A percentile compares a stretch with the other conserved stretches of the same genome.
Evolutionary conservation across 2,888 invertebrate genomes (phyloP).

Genomic region (Erebia aethiops): DNA sequence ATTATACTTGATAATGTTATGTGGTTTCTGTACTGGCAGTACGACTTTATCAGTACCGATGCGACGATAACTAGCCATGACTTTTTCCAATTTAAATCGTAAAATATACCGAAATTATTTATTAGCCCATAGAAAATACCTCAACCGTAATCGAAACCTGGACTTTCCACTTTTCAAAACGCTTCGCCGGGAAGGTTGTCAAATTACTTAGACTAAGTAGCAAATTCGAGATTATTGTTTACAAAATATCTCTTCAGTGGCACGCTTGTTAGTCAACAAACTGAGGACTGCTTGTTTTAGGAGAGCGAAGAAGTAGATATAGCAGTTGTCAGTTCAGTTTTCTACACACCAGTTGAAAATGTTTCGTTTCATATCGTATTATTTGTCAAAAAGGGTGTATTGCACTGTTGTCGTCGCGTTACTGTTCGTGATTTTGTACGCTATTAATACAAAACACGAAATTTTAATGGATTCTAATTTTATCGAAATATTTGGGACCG

Average conservation of each 20-base stretch:
- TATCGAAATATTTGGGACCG: background rate
- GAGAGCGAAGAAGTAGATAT: background rate
- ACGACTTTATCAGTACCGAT: too few species aligned
- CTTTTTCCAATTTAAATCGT: too few species aligned
- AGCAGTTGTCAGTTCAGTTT: background rate
- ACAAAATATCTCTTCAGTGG: conserved; percentile 1
- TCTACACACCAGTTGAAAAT: background rate
- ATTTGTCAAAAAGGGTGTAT: conserved; percentile 4
- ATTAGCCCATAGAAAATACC: too few species aligned
- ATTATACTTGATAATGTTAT: too few species aligned
- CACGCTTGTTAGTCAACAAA: background rate
- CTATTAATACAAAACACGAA: conserved; percentile 1
- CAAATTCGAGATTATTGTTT: background rate
- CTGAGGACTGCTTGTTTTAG: background rate
- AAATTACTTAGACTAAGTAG: background rate
- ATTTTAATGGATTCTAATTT: background rate
- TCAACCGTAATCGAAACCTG: too few species aligned
- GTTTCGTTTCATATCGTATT: conserved; percentile 4
- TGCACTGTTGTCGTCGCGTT: background rate
- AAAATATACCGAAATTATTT: too few species aligned
- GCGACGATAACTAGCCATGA: too few species aligned
- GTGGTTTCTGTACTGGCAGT: too few species aligned
- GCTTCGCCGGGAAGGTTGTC: too few species aligned
- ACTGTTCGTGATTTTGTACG: background rate
- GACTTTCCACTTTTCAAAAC: too few species aligned